Percentiles rank a stretch among this genome's conserved stretches.
These are phyloP conservation scores for Cephus pygmeus DNA, from an alignment of 2,888 invertebrate species.

Conservation along the genomic window DNA sequence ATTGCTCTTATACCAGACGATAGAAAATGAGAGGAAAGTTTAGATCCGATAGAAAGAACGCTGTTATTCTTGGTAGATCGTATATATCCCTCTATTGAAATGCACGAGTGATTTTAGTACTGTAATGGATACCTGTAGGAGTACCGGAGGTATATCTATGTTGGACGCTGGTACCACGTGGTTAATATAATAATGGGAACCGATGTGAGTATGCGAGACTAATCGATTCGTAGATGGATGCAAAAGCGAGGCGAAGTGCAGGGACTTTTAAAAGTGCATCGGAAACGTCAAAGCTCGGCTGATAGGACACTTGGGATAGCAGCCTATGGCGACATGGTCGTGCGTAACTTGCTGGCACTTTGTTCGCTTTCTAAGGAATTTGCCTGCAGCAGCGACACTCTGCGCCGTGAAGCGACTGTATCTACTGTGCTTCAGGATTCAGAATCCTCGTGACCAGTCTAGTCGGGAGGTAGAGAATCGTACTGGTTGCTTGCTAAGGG, in stretches of 20 bases:
- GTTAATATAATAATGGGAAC: neutral
- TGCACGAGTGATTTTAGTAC: neutral
- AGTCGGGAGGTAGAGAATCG: neutral
- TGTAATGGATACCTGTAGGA: neutral
- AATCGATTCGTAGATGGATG: neutral
- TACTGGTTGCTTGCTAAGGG: neutral
- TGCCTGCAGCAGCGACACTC: constrained; percentile 2
- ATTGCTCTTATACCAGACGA: neutral
- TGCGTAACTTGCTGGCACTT: constrained; percentile 42
- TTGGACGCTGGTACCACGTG: neutral
- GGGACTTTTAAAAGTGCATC: neutral
- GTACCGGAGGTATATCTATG: neutral
- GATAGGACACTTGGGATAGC: neutral
- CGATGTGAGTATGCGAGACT: neutral
- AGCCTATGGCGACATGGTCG: constrained; percentile 36
- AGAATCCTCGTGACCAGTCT: neutral
- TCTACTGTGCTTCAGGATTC: neutral
- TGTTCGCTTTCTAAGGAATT: constrained; percentile 52
- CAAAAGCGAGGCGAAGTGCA: neutral
- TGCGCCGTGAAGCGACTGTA: neutral
- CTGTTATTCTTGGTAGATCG: neutral
- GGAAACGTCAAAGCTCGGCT: neutral
- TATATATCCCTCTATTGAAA: neutral
- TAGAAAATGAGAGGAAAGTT: neutral
- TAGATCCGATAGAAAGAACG: neutral